Conservation (phyloP, 2,113 vertebrate genomes). For the Zosterops pallidus region DNA sequence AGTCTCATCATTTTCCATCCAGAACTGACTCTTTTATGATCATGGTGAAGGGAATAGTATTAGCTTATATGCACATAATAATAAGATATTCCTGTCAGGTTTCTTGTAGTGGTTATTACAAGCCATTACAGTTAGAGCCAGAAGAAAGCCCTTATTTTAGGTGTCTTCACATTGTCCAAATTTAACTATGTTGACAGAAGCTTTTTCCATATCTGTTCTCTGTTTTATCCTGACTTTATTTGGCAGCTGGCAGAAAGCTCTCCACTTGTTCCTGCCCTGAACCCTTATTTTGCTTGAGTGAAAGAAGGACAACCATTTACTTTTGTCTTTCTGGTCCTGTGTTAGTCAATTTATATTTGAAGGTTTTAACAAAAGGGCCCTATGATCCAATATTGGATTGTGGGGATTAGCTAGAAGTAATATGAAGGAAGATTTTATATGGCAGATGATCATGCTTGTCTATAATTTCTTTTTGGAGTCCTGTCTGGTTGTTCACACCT, state of each 20-base stretch:
- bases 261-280: neutral
- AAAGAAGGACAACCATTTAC: neutral
- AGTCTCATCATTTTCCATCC: slow-evolving; percentile 36
- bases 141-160: slow-evolving; percentile 1
- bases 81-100: neutral
- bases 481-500: neutral
- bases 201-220: slow-evolving; percentile 12
- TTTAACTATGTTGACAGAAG: neutral
- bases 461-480: neutral
- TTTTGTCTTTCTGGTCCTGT: neutral
- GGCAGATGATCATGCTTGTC: neutral
- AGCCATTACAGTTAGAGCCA: neutral
- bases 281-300: neutral
- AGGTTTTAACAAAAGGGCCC: neutral
- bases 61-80: neutral
- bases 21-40: neutral
- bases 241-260: neutral
- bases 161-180: neutral
- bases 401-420: neutral
- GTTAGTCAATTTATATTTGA: neutral
- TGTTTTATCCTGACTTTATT: neutral
- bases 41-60: neutral
- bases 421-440: neutral
- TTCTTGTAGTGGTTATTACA: neutral
- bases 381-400: neutral